These are phyloP conservation scores for Selenia dentaria DNA, from an alignment of 2,888 invertebrate genomes.

Conservation along the genomic window DNA sequence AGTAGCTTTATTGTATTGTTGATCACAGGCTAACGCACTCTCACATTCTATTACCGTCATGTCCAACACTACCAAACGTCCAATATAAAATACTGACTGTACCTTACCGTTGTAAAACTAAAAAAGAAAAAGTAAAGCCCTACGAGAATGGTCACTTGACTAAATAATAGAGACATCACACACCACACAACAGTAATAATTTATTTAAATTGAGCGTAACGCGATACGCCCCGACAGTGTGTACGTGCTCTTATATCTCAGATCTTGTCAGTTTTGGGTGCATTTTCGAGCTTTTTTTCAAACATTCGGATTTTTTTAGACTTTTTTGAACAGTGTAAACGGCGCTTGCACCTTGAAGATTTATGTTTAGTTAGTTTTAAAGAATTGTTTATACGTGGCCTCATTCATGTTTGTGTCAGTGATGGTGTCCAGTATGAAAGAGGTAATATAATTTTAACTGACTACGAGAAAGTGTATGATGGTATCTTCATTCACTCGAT, in stretches of 20 bases:
- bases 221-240: slow-evolving; percentile 58
- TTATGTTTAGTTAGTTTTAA: slow-evolving; percentile 20
- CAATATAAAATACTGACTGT: neutral
- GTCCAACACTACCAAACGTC: neutral
- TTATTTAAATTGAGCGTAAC: slow-evolving; percentile 77
- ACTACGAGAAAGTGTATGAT: too few species aligned
- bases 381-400: slow-evolving; percentile 15
- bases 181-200: slow-evolving; percentile 53
- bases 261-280: slow-evolving; percentile 39
- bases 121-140: slow-evolving; percentile 16
- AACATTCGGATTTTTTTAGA: neutral
- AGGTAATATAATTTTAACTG: neutral
- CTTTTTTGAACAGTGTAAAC: slow-evolving; percentile 2
- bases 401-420: neutral
- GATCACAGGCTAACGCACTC: too few species aligned
- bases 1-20: too few species aligned
- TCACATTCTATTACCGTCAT: too few species aligned
- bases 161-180: slow-evolving; percentile 75
- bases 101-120: neutral
- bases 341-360: slow-evolving; percentile 16
- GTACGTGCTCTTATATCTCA: slow-evolving; percentile 60
- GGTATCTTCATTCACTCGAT: too few species aligned
- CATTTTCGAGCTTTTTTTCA: slow-evolving; percentile 24
- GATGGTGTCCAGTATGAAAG: neutral
- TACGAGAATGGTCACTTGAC: slow-evolving; percentile 38